Evolutionary conservation across 92 coral and sea anemone genomes (phyloP).

Genomic region (Pocillopora meandrina): DNA sequence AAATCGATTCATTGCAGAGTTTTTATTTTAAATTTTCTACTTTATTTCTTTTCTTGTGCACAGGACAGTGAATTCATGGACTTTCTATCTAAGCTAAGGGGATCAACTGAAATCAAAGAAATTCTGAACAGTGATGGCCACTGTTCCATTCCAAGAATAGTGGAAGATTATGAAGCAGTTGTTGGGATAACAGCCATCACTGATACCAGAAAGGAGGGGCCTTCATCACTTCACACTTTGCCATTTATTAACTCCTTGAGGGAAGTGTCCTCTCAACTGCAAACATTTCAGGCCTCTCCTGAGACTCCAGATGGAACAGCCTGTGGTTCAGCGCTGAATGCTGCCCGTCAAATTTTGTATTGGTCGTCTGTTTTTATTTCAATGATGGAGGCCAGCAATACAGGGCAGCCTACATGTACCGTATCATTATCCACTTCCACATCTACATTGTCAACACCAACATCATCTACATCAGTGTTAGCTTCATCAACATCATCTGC

Average conservation of each 20-base stretch:
- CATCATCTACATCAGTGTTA: neutral
- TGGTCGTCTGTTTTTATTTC: constrained; percentile 39
- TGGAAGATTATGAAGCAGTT: no score
- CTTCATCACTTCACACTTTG: neutral
- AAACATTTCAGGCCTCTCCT: constrained; percentile 25
- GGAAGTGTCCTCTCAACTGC: constrained; percentile 12
- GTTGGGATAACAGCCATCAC: no score
- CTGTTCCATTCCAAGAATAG: no score
- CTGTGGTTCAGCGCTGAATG: constrained; percentile 30
- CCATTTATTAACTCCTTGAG: constrained; percentile 18
- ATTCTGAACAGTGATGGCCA: no score
- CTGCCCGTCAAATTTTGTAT: constrained; percentile 34
- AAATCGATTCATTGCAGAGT: no score
- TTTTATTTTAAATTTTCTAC: no score
- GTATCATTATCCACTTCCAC: neutral
- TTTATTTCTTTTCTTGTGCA: neutral
- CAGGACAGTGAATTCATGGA: constrained; percentile 2
- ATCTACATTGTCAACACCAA: neutral
- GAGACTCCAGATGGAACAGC: constrained; percentile 22
- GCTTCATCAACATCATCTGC: neutral
- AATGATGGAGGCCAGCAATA: constrained; percentile 6
- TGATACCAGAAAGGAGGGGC: no score
- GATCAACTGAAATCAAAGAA: neutral
- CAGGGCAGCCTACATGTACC: constrained; percentile 6
- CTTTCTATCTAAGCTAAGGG: neutral